Conservation (phyloP, 2,797 vertebrate genomes). For the Gallinago solitaria region DNA sequence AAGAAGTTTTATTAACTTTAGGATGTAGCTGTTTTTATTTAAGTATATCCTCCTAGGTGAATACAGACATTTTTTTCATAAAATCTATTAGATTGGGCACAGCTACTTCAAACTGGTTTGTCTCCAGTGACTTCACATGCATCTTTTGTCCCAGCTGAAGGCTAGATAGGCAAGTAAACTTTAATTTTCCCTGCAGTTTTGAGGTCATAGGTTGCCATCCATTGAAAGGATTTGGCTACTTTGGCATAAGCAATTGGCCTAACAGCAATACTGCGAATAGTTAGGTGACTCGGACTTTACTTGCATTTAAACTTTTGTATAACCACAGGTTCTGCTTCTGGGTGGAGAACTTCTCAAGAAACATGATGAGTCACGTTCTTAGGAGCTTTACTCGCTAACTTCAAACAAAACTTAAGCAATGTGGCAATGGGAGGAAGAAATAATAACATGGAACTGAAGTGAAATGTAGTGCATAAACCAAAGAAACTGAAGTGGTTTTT, state of each 20-base stretch:
- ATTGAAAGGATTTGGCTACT: background rate
- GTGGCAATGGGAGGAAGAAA: background rate
- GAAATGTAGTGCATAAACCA: background rate
- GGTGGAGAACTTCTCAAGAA: background rate
- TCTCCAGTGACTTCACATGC: background rate
- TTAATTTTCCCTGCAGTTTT: background rate
- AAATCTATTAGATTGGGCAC: background rate
- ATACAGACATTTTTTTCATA: background rate
- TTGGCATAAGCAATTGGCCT: background rate
- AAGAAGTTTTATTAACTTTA: background rate
- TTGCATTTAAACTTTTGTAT: background rate
- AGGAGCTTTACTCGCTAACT: background rate
- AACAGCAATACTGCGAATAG: background rate
- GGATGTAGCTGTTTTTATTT: background rate
- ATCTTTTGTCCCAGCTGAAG: background rate
- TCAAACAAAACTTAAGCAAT: background rate
- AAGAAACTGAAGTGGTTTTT: background rate
- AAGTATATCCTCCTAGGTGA: background rate
- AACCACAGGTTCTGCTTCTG: background rate
- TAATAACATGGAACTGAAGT: background rate
- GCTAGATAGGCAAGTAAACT: background rate
- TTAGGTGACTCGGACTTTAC: background rate
- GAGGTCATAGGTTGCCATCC: background rate
- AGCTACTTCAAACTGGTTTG: background rate
- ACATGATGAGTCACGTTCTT: background rate